These are phyloP conservation scores for Lampris megalopsis DNA, from an alignment of 2,113 vertebrate genomes.

Conservation along the genomic window DNA sequence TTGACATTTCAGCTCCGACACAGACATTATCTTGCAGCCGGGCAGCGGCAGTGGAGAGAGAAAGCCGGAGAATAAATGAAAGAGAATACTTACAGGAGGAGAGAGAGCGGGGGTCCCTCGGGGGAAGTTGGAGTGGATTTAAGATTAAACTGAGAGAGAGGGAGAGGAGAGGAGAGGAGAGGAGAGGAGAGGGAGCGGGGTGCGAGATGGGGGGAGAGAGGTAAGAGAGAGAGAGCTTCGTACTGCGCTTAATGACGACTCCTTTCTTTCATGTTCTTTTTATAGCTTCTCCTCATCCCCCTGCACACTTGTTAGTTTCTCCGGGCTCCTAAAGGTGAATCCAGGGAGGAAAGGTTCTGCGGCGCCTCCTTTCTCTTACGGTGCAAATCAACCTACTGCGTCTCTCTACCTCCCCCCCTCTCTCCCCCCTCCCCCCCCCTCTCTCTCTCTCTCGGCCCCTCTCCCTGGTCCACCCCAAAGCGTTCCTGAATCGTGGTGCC, in stretches of 20 bases:
- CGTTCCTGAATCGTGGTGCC: conserved; percentile 76
- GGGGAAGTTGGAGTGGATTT: conserved; percentile 72
- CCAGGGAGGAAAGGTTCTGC: conserved; percentile 58
- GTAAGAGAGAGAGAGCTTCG: conserved; percentile 65
- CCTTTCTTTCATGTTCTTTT: conserved; percentile 75
- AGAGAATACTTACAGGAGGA: conserved; percentile 80
- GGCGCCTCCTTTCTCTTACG: conserved; percentile 58
- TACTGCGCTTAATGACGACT: conserved; percentile 71
- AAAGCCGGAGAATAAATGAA: conserved; percentile 61
- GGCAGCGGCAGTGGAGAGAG: conserved; percentile 45
- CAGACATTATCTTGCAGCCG: conserved; percentile 39
- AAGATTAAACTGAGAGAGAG: conserved; percentile 75
- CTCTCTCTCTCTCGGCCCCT: conserved; percentile 67
- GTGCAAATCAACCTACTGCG: conserved; percentile 52
- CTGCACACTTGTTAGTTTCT: conserved; percentile 43
- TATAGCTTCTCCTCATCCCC: conserved; percentile 52
- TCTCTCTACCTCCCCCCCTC: conserved; percentile 14
- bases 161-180: conserved; percentile 71
- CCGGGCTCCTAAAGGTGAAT: conserved; percentile 54
- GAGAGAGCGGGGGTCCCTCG: conserved; percentile 64
- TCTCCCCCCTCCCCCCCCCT: conserved; percentile 53
- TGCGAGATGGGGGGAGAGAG: conserved; percentile 69
- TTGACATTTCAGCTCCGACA: conserved; percentile 55
- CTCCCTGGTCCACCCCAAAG: conserved; percentile 69
- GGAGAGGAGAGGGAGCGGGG: conserved; percentile 77